Evolutionary conservation across 2,888 invertebrate species (phyloP).

Genomic region (Macrosiphum euphorbiae): DNA sequence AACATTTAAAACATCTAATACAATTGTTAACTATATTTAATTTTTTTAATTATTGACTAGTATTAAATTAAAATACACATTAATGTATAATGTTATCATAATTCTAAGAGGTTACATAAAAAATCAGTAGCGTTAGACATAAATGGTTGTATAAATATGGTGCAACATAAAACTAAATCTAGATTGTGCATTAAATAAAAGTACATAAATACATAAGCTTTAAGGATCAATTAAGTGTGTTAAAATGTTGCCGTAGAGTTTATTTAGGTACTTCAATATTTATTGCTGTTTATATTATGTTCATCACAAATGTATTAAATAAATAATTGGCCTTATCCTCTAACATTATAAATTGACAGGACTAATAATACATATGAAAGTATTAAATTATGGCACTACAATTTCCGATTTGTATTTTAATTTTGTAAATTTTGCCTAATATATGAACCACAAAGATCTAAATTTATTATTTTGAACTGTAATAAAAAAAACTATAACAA

Average conservation of each 20-base stretch:
- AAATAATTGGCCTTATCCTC: background rate
- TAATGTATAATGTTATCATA: constrained; percentile 27
- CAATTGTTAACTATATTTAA: constrained; percentile 18
- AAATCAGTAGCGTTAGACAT: constrained; percentile 1
- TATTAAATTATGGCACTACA: constrained; percentile 25
- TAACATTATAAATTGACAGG: background rate
- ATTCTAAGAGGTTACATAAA: background rate
- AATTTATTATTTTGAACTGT: background rate
- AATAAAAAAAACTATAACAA: background rate
- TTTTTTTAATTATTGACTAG: constrained; percentile 50
- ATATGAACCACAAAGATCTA: background rate
- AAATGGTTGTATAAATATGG: background rate
- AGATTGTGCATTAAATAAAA: constrained; percentile 17
- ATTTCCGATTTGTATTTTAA: background rate
- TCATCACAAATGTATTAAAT: background rate
- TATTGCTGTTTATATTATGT: background rate
- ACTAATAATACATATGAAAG: background rate
- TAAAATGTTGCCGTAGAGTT: background rate
- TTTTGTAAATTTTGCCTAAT: background rate
- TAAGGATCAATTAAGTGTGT: background rate
- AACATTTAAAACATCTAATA: constrained; percentile 46
- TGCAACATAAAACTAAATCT: constrained; percentile 30
- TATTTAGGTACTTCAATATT: background rate
- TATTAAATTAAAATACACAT: constrained; percentile 50
- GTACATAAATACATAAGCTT: background rate